These are phyloP conservation scores for Rhyacichthys aspro DNA, from an alignment of 2,797 vertebrate species.

Conservation along the genomic window DNA sequence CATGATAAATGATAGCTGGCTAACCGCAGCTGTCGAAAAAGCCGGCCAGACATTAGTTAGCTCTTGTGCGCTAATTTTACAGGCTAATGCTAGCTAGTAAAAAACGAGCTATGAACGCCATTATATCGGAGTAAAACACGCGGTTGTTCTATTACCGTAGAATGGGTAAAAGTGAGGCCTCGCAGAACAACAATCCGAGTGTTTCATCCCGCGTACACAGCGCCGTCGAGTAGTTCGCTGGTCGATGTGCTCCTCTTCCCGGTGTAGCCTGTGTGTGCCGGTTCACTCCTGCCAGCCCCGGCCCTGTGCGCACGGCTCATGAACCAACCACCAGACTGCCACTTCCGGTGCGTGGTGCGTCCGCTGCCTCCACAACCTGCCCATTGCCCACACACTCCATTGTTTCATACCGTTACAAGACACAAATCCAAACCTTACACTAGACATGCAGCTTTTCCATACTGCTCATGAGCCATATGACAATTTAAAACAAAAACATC, in stretches of 20 bases:
- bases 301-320: constrained; percentile 23
- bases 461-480: no score
- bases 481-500: no score
- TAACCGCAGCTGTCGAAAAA: not conserved
- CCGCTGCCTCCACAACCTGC: constrained; percentile 2
- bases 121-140: not conserved
- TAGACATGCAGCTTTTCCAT: no score
- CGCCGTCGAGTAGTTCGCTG: constrained; percentile 27
- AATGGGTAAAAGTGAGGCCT: not conserved
- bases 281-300: constrained; percentile 49
- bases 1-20: constrained; percentile 4
- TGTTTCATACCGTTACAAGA: no score
- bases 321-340: constrained; percentile 24
- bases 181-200: not conserved
- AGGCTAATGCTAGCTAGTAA: constrained; percentile 24
- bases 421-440: no score
- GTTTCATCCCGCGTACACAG: constrained; percentile 30
- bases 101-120: not conserved
- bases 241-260: constrained; percentile 29
- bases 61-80: constrained; percentile 36
- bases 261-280: constrained; percentile 49
- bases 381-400: not conserved
- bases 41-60: constrained; percentile 25
- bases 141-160: constrained; percentile 17
- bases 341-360: constrained; percentile 61